Conservation (phyloP, 2,888 invertebrate genomes). For the Drosophila neutralis region DNA sequence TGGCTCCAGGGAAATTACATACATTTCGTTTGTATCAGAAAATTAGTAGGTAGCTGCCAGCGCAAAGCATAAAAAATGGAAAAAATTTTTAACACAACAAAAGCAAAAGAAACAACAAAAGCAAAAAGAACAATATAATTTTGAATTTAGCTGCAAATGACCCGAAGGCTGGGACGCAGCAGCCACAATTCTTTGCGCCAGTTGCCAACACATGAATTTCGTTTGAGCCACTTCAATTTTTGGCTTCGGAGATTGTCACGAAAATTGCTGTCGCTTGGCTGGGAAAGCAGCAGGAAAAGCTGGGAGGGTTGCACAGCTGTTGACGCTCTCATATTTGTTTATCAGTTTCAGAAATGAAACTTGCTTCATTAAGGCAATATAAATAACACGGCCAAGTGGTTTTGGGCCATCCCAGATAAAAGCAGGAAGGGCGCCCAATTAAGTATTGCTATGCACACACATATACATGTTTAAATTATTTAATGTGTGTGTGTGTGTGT, state of each 20-base stretch:
- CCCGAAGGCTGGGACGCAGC: slow-evolving; percentile 56
- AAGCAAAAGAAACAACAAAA: slow-evolving; percentile 15
- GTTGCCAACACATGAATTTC: slow-evolving; percentile 41
- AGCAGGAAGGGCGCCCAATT: slow-evolving; percentile 39
- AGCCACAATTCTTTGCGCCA: slow-evolving; percentile 25
- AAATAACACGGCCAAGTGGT: slow-evolving; percentile 72
- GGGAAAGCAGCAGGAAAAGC: background rate
- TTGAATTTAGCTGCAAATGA: slow-evolving; percentile 68
- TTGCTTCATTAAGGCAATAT: slow-evolving; percentile 75
- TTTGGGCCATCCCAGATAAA: slow-evolving; percentile 44
- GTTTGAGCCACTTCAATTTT: slow-evolving; percentile 32
- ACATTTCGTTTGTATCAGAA: slow-evolving; percentile 77
- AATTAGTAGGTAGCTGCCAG: slow-evolving; percentile 73
- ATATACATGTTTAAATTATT: slow-evolving; percentile 42
- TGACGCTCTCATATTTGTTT: slow-evolving; percentile 73
- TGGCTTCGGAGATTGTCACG: slow-evolving; percentile 23
- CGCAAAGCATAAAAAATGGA: slow-evolving; percentile 59
- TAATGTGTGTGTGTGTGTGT: slow-evolving; percentile 11
- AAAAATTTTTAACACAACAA: slow-evolving; percentile 37
- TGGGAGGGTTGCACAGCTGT: slow-evolving; percentile 58
- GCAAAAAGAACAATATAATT: slow-evolving; percentile 58
- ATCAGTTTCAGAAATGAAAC: slow-evolving; percentile 59
- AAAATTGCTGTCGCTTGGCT: slow-evolving; percentile 18
- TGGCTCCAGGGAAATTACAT: slow-evolving; percentile 78
- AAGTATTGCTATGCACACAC: slow-evolving; percentile 47